Conservation (phyloP, 2,113 vertebrate genomes). For the Pontoporia blainvillei region DNA sequence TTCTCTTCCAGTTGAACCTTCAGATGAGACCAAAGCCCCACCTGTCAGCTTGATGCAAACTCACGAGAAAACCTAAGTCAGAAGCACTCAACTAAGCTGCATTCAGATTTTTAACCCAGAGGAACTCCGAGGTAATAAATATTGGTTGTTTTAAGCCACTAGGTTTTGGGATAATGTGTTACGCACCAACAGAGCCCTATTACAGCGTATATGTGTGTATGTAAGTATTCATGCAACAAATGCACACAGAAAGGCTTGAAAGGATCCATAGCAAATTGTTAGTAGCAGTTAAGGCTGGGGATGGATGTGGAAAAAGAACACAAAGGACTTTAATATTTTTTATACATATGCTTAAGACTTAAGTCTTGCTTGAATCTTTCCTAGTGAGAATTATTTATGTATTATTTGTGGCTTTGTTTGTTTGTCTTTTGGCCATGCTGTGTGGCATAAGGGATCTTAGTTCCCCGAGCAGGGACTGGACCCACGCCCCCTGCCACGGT, state of each 20-base stretch:
- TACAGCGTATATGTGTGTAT: no score
- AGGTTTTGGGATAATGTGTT: neutral
- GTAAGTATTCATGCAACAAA: neutral
- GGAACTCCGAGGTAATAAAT: neutral
- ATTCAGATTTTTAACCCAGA: neutral
- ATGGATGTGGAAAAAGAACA: neutral
- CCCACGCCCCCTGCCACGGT: no score
- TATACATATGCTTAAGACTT: neutral
- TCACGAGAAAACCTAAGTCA: neutral
- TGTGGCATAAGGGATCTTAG: accelerated
- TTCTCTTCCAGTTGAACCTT: neutral
- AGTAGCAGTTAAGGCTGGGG: neutral
- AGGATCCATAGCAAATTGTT: neutral
- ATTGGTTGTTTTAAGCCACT: neutral
- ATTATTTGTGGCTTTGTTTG: neutral
- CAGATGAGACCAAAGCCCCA: neutral
- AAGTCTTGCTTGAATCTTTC: neutral
- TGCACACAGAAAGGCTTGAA: neutral
- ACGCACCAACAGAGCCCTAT: neutral
- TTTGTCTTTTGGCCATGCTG: no score
- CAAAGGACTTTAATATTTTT: neutral
- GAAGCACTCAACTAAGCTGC: neutral
- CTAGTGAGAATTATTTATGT: neutral
- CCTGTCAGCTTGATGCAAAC: neutral
- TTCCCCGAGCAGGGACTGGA: no score